Evolutionary conservation across 2,113 vertebrate species (phyloP).

Genomic region (Miniopterus natalensis): DNA sequence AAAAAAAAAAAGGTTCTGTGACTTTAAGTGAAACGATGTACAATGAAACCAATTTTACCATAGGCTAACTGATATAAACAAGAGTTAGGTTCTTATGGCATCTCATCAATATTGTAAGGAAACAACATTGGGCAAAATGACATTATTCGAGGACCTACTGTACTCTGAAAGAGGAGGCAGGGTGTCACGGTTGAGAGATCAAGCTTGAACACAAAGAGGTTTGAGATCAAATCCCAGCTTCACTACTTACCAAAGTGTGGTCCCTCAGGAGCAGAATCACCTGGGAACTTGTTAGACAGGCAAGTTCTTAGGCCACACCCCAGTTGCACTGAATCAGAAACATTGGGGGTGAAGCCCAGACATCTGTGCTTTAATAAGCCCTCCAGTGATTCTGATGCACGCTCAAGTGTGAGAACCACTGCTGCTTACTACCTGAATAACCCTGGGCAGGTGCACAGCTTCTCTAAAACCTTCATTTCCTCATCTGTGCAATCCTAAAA

Average conservation of each 20-base stretch:
- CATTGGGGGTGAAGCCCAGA: neutral
- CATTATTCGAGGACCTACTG: neutral
- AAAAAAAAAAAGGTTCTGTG: neutral
- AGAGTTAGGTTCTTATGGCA: neutral
- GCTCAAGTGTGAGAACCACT: neutral
- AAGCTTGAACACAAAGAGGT: neutral
- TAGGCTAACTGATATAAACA: neutral
- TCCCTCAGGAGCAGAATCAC: neutral
- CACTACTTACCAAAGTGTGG: neutral
- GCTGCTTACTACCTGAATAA: neutral
- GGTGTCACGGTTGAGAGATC: neutral
- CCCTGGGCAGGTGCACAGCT: neutral
- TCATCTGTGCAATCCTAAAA: conserved; percentile 22
- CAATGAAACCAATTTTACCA: neutral
- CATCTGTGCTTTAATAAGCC: neutral
- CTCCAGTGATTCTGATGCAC: neutral
- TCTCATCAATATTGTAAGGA: neutral
- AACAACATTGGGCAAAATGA: neutral
- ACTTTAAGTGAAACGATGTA: neutral
- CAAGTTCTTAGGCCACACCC: neutral
- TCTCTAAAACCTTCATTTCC: conserved; percentile 24
- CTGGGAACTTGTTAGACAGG: neutral
- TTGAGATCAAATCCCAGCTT: neutral
- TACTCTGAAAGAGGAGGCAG: conserved; percentile 23
- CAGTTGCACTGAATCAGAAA: neutral